These are phyloP conservation scores for Theretra japonica DNA, from an alignment of 2,888 invertebrate species.

Conservation along the genomic window DNA sequence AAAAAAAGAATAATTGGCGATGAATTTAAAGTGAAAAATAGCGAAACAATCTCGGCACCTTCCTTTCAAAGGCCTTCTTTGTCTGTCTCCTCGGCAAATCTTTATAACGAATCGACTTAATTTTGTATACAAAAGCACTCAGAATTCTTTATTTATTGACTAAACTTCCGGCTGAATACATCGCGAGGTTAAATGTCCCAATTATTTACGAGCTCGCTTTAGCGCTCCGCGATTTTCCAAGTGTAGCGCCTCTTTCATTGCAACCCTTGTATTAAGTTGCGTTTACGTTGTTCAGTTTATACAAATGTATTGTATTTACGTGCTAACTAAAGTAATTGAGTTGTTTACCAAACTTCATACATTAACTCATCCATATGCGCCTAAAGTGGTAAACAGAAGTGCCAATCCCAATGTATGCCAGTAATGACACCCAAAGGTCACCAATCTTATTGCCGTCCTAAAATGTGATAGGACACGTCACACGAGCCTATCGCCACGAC, in stretches of 20 bases:
- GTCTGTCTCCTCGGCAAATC: neutral
- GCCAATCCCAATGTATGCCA: too few species aligned
- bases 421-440: too few species aligned
- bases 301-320: constrained; percentile 7
- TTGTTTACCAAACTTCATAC: neutral
- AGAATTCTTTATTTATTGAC: constrained; percentile 59
- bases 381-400: too few species aligned
- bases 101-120: constrained; percentile 40
- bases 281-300: constrained; percentile 44
- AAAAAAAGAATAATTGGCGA: too few species aligned
- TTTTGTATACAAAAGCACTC: constrained; percentile 51
- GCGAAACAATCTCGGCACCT: neutral
- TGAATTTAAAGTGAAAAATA: neutral
- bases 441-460: too few species aligned
- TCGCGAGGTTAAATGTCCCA: constrained; percentile 64
- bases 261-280: constrained; percentile 62
- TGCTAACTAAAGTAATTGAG: neutral
- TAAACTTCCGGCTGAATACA: constrained; percentile 61
- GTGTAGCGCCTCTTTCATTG: constrained; percentile 58
- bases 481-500: too few species aligned
- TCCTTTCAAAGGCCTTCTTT: neutral
- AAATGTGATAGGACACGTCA: too few species aligned
- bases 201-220: constrained; percentile 66
- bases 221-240: constrained; percentile 52
- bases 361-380: too few species aligned